Conservation (phyloP, 2,797 vertebrate genomes). For the Centroberyx gerrardi region DNA sequence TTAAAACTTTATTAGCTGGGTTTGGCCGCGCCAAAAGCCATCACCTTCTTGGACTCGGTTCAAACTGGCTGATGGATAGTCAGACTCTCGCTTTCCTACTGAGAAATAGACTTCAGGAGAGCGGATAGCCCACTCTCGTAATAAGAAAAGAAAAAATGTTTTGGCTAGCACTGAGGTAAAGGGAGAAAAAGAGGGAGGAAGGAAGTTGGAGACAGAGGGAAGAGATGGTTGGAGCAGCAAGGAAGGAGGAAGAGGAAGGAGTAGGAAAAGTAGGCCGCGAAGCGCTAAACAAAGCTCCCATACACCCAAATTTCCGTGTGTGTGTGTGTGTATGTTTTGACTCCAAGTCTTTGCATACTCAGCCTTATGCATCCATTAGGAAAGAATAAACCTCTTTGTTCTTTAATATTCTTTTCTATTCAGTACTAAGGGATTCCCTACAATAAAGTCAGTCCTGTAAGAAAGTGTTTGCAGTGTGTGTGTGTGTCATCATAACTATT, state of each 20-base stretch:
- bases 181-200: not conserved
- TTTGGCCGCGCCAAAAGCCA: no score
- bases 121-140: slow-evolving; percentile 28
- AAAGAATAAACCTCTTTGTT: not conserved
- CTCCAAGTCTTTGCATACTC: not conserved
- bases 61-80: not conserved
- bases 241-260: slow-evolving; percentile 55
- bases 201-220: slow-evolving; percentile 48
- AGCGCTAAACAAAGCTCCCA: slow-evolving; percentile 56
- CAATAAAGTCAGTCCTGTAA: slow-evolving; percentile 14
- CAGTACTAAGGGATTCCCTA: not conserved
- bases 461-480: not conserved
- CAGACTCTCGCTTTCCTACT: slow-evolving; percentile 46
- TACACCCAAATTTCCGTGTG: slow-evolving; percentile 31
- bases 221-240: slow-evolving; percentile 50
- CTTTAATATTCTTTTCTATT: not conserved
- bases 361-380: slow-evolving; percentile 12
- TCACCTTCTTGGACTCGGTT: no score
- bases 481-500: slow-evolving; percentile 40
- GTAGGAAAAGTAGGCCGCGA: slow-evolving; percentile 66
- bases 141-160: slow-evolving; percentile 51
- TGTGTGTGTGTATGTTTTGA: slow-evolving; percentile 35
- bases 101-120: slow-evolving; percentile 25
- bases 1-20: no score
- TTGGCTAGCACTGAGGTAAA: slow-evolving; percentile 31